These are phyloP conservation scores for Elegia similella DNA, from an alignment of 2,888 invertebrate species.

Conservation along the genomic window DNA sequence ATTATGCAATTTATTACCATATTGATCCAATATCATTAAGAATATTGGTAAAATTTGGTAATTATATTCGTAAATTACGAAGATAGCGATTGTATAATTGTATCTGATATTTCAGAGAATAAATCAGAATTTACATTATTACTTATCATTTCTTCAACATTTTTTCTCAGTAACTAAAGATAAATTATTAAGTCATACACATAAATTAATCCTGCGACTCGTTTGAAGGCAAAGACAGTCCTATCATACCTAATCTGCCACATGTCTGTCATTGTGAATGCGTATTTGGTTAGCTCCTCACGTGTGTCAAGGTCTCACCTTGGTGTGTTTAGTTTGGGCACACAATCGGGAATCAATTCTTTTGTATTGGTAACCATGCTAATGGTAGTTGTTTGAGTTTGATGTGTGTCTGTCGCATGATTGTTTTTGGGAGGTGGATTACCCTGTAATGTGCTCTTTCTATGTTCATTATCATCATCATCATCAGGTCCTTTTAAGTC, in stretches of 20 bases:
- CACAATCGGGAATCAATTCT: constrained; percentile 49
- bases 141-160: too few species aligned
- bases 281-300: constrained; percentile 42
- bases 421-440: not conserved
- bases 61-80: too few species aligned
- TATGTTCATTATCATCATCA: too few species aligned
- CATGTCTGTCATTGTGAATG: constrained; percentile 43
- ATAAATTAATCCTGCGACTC: not conserved
- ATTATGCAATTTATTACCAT: not conserved
- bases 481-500: too few species aligned
- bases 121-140: too few species aligned
- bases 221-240: not conserved
- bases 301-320: constrained; percentile 60
- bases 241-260: constrained; percentile 14
- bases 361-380: constrained; percentile 19
- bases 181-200: not conserved
- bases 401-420: not conserved
- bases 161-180: too few species aligned
- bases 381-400: constrained; percentile 5
- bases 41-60: too few species aligned
- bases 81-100: not conserved
- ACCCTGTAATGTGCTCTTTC: not conserved
- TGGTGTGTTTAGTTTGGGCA: constrained; percentile 43
- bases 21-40: not conserved
- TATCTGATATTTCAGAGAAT: not conserved